Evolutionary conservation across 1,140 invertebrate species (phyloP), one percentile per base, ranked within the genome.

Genomic region (Sycophaga agraensis): DNA sequence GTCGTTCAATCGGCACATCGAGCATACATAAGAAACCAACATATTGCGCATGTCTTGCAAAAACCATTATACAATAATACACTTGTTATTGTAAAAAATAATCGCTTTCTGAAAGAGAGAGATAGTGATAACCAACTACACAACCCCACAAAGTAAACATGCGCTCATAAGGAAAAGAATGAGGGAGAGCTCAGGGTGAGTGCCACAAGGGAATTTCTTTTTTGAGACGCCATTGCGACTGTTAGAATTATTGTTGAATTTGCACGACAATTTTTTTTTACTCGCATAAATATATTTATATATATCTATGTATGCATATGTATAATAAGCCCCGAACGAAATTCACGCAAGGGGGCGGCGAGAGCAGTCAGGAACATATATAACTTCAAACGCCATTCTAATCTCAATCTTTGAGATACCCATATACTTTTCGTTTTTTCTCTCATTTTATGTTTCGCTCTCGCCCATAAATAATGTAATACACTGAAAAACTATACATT

Each of bases 351-450:
- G 21, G 40, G 39, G 39, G 61, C 16, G 54, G 28, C 54, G 54
- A 63, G 54, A 63, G 61, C 61, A 62, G 45, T 58, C 54, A 63
- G 61, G 61, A 63, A 58, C 61, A 58, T 58, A 49, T 63, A 50
- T 51, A n/a, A 49, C 34, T 16, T 58, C 53, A 39, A 63, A 57
- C 45, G 22, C 6, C 53, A 26, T 22, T 19, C 14, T 24, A 42
- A 28, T 43, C 46, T 4, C 31, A 4, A 42, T 50, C 26, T 12
- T 59, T 31, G 11, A 31, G 11, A 26, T 17, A 34, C 34, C 28
- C 3, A 51, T 39, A 40, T 50, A 3, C 3, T 12, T 50, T 11
- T 35, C 9, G 4, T 7, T 17, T 50, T 16, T 35, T 50, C 28
- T 50, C 26, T 8, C 17, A 39, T 39, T 39, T 14, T 40, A 6